Conservation (phyloP, 2,797 vertebrate genomes). For the Malacoctenus gilli region DNA sequence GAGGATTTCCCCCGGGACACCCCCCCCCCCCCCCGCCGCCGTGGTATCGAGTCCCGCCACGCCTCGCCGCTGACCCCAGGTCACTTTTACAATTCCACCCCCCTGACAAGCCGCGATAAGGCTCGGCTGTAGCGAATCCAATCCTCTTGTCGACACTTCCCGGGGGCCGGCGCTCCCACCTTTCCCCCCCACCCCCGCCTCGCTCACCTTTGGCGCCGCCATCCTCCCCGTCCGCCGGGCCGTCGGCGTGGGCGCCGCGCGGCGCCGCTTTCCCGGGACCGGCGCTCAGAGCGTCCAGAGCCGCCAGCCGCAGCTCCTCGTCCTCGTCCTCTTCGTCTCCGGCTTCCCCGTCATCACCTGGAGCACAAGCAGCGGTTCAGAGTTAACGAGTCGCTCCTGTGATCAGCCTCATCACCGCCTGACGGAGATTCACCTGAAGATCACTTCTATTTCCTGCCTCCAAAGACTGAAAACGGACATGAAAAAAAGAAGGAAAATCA, state of each 20-base stretch:
- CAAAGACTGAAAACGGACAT: too few species aligned
- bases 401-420: too few species aligned
- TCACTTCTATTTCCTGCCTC: too few species aligned
- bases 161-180: too few species aligned
- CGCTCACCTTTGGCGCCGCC: conserved; percentile 73
- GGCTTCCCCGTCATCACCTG: conserved; percentile 74
- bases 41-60: conserved; percentile 9
- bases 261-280: conserved; percentile 76
- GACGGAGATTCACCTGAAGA: too few species aligned
- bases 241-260: too few species aligned
- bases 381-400: too few species aligned
- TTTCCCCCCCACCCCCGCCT: conserved; percentile 13
- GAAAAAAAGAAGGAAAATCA: too few species aligned
- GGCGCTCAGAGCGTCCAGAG: conserved; percentile 78
- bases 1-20: conserved; percentile 30
- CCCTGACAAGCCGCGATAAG: conserved; percentile 45
- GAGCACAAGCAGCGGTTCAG: conserved; percentile 7
- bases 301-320: conserved; percentile 72
- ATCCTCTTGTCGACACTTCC: conserved; percentile 46
- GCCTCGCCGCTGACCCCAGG: conserved; percentile 30
- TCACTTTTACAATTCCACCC: conserved; percentile 28
- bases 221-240: conserved; percentile 65
- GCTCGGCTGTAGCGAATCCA: conserved; percentile 41
- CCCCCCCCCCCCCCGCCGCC: conserved; percentile 10
- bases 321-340: conserved; percentile 70